A percentile compares a stretch with the other conserved stretches of the same genome.
Evolutionary conservation across 2,113 vertebrate genomes (phyloP).

Genomic region (Odontophorus gujanensis): DNA sequence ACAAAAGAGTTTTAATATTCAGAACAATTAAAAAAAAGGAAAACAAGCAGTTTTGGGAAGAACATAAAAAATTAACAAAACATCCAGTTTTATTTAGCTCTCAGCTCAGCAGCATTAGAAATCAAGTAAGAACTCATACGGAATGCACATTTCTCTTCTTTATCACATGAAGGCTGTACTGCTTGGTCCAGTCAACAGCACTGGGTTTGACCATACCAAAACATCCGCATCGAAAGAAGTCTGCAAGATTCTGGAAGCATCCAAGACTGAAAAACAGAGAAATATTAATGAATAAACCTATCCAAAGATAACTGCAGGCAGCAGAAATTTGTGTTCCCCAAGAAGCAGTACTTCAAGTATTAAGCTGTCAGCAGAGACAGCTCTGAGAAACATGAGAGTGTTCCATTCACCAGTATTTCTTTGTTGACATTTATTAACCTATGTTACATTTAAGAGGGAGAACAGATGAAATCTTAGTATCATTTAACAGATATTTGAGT

Average conservation of each 20-base stretch:
- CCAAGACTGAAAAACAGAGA: constrained; percentile 82
- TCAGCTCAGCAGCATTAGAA: background rate
- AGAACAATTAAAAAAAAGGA: constrained; percentile 12
- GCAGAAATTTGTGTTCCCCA: background rate
- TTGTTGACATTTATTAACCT: background rate
- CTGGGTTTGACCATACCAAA: constrained; percentile 89
- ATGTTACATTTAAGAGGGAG: background rate
- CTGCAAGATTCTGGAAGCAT: constrained; percentile 87
- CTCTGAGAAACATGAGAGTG: background rate
- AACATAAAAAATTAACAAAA: constrained; percentile 45
- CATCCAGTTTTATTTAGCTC: constrained; percentile 34
- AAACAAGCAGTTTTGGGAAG: background rate
- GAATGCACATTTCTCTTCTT: constrained; percentile 80
- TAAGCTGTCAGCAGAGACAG: background rate
- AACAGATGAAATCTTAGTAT: background rate
- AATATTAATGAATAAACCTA: background rate
- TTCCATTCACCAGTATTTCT: background rate
- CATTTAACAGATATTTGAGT: background rate
- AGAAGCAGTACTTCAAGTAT: background rate
- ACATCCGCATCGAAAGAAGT: constrained; percentile 92
- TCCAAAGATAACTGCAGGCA: background rate
- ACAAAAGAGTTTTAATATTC: background rate
- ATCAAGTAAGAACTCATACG: constrained; percentile 77
- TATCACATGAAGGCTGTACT: constrained; percentile 77
- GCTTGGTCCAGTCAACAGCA: constrained; percentile 90